Evolutionary conservation across 2,797 vertebrate genomes (phyloP).

Genomic region (Nyctalus aviator): DNA sequence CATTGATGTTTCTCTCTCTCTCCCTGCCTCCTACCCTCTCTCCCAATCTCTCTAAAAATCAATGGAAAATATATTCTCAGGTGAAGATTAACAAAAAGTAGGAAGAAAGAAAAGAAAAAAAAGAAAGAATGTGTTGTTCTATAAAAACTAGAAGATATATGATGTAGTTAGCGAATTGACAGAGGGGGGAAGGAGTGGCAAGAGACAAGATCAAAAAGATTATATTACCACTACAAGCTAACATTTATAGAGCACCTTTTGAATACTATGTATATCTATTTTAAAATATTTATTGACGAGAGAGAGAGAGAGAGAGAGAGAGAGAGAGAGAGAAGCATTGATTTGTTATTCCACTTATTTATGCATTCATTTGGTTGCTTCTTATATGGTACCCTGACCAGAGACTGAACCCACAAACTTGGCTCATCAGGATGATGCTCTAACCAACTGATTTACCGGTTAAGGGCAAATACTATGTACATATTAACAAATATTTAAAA

Average conservation of each 20-base stretch:
- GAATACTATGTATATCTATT: neutral
- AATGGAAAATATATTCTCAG: neutral
- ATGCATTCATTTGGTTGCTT: neutral
- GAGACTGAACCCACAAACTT: neutral
- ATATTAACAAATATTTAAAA: conserved; percentile 22
- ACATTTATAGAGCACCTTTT: neutral
- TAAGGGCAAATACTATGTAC: neutral
- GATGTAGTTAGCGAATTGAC: neutral
- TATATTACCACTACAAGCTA: neutral
- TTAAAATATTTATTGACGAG: neutral
- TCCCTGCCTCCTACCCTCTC: neutral
- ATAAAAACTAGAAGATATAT: conserved; percentile 12
- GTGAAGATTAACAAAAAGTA: neutral
- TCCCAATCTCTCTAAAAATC: neutral
- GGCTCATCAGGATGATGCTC: neutral
- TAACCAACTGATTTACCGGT: neutral
- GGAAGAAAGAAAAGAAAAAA: neutral
- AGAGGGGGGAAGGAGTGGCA: neutral
- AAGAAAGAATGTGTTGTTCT: neutral
- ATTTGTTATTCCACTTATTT: neutral
- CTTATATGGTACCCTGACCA: neutral
- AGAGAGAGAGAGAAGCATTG: neutral
- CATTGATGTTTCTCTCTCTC: too few species aligned
- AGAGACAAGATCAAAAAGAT: neutral
- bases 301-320: too few species aligned